Evolutionary conservation across 2,888 invertebrate species (phyloP), one percentile per base, ranked within the genome.

Genomic region (Noctuana brunneofusca): DNA sequence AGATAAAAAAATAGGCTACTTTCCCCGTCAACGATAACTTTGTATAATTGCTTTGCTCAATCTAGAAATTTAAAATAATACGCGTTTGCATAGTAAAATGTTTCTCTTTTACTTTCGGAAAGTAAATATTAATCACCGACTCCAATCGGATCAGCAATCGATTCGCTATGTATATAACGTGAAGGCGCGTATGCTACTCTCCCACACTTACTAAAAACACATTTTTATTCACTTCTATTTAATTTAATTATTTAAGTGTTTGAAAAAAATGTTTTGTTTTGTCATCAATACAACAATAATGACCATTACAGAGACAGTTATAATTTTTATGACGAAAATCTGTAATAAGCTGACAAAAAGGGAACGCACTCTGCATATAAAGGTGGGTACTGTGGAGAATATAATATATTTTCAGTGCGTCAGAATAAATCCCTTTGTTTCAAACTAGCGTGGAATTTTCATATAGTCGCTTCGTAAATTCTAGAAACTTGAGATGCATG

Each of bases 401-500:
- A 27, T 27, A 27, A 27, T 27, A 27, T 8, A 27, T 3, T 27
- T n/a, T n/a, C n/a, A 27, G 27, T 27, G 27, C 27, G 8, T 8
- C 22, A 46, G 12, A 22, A 46, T 46, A 46, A 46, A 41, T 14
- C 41, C 2, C 4, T 14, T 5, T 9, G 41, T 16, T 4, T 22
- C 12, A 22, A n/a, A 12, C 11, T 46, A 22, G 20, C 46, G 46
- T 46, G 46, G 20, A 46, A 46, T 20, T 43, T 18, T 43, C 43
- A 20, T 46, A 41, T 12, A 46, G 12, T 57, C 5, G 6, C 22
- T 14, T 11, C 11, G 35, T 49, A 35, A 57, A 35, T 35, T 48
- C 32, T 48, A 57, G 27, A 65, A 58, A 63, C 68, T 64, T 65
- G 56, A 65, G 67, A 65, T 68, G n/a, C 41, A 16, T 9, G 66